Base-by-base conservation (phyloP, 2,113 vertebrate species). In the Meles meles region DNA sequence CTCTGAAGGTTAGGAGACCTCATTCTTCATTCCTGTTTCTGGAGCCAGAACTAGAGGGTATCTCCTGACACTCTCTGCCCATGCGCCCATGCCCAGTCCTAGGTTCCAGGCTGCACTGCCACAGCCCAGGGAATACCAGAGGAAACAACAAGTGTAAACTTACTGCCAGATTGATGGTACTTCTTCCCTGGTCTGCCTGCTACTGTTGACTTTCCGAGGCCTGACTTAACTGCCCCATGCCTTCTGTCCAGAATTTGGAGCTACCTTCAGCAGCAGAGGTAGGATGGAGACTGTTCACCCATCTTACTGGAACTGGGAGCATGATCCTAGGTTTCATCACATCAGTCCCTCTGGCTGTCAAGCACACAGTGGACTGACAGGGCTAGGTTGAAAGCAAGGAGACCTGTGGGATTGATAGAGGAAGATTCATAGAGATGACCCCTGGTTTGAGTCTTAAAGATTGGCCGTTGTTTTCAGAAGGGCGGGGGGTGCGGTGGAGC, bases 11-110 rank as follows among this genome's bases (percentile, higher is more conserved):
- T 79, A 77, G 47, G 69, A 79, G 21, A 47, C 59, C 59, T 47
- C 71, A 59, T 85, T 79, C 81, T 39, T 42, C 71, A 69, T 77
- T 79, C 71, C 49, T 42, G 20, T 74, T 76, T 90, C 86, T 61
- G 27, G 55, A 55, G 44, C 55, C 17, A 80, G 42, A 82, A 39
- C 42, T 39, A 27, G 27, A 82, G 67, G 63, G 20, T 63, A 39
- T 89, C 65, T 67, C 57, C 57, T 69, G 49, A 59, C 6, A 29
- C 18, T 2, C n/a, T n/a, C 18, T 67, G 44, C 59, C 63, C 57
- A 44, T 34, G 29, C 0, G 7, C 49, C 69, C 15, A 37, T 7
- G 10, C 39, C 29, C 49, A 25, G 80, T 44, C 65, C 44, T 67
- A 67, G 44, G 27, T 57, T 77, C 8, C 7, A 27, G n/a, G n/a